A percentile compares a stretch with the other conserved stretches of the same genome.
Evolutionary conservation across 2,113 vertebrate genomes (phyloP).

Genomic region (Callorhinus ursinus): DNA sequence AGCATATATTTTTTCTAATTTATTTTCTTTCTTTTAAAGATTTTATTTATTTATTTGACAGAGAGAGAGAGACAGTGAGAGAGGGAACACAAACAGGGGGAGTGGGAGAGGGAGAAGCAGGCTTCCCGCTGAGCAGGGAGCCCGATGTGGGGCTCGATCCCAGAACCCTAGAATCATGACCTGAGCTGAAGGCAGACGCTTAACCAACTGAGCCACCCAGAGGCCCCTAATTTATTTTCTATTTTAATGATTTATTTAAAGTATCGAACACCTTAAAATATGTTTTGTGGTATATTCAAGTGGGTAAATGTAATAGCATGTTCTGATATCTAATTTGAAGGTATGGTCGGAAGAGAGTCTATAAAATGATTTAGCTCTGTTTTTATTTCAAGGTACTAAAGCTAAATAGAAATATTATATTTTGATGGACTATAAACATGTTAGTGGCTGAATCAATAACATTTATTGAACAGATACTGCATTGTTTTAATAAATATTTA

Average conservation of each 20-base stretch:
- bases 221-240: neutral
- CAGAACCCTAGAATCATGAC: no score
- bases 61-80: no score
- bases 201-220: no score
- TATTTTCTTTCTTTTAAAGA: neutral
- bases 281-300: neutral
- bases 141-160: no score
- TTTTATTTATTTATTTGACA: neutral
- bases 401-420: neutral
- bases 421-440: neutral
- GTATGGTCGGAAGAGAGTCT: neutral
- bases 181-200: no score
- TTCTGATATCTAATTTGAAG: neutral
- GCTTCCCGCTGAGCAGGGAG: no score
- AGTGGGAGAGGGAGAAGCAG: no score
- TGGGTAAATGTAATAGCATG: neutral
- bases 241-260: neutral
- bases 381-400: neutral
- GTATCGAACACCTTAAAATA: neutral
- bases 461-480: neutral
- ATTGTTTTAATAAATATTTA: neutral
- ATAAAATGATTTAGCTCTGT: neutral
- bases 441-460: neutral
- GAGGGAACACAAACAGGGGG: no score
- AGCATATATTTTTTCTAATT: neutral